Evolutionary conservation across 2,797 vertebrate genomes (phyloP).

Genomic region (Eospalax fontanierii): DNA sequence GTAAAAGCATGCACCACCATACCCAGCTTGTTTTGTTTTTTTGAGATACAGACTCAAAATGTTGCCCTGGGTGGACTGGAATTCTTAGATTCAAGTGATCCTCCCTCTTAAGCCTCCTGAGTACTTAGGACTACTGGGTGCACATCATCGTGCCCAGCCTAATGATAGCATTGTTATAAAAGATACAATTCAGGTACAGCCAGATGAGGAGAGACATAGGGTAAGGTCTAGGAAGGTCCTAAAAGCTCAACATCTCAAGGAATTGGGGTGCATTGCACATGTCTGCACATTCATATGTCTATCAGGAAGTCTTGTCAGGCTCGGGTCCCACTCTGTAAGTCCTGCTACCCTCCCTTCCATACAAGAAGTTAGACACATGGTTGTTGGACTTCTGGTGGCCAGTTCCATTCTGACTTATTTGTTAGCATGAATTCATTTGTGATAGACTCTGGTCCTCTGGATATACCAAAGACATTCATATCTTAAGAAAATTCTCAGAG

Average conservation of each 20-base stretch:
- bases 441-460: background rate
- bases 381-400: background rate
- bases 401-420: background rate
- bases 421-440: slow-evolving; percentile 22
- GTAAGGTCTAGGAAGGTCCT: background rate
- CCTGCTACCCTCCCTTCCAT: background rate
- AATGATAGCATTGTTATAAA: slow-evolving; percentile 22
- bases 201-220: background rate
- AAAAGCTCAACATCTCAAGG: background rate
- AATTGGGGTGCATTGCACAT: background rate
- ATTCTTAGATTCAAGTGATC: background rate
- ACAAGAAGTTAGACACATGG: background rate
- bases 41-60: background rate
- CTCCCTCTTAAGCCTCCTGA: background rate
- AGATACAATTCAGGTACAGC: background rate
- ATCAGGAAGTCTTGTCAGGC: background rate
- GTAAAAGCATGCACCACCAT: too few species aligned
- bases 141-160: background rate
- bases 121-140: background rate
- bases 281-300: background rate
- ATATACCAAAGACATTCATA: slow-evolving; percentile 10
- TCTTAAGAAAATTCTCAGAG: background rate
- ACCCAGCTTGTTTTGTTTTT: background rate
- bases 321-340: background rate
- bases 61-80: background rate